Evolutionary conservation across 1,140 invertebrate species (phyloP), one percentile per base, ranked within the genome.

Genomic region (Venustaconcha ellipsiformis): DNA sequence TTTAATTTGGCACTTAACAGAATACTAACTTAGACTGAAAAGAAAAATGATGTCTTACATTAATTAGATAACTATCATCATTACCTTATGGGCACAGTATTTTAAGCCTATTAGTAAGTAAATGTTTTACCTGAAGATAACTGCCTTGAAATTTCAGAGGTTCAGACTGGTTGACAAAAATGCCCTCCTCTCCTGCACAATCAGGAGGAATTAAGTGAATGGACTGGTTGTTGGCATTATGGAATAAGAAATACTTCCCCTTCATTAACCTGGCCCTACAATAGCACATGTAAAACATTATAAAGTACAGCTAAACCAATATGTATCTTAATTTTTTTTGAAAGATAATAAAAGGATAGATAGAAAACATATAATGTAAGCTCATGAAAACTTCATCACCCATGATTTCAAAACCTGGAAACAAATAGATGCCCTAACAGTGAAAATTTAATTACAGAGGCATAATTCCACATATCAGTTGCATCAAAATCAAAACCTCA

Each of bases 231-330:
- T 79, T 78, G 15, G 78, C 78, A 78, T 79, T 86, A 63, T 82
- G 82, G 69, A 84, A 86, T 13, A 86, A 77, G 63, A 86, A 86
- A 69, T 78, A 84, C 67, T 77, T 66, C 57, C 83, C 84, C 55
- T 84, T 83, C 59, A 79, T 78, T 66, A 86, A 72, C 17, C 84
- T 70, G 59, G 76, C 83, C 70, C 84, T 86, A 73, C 30, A 78
- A 74, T 17, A 64, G 73, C 57, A 73, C 4, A 66, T 14, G 68
- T 20, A 71, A 56, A 17, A 70, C 57, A 17, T 23, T n/a, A 30
- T 48, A 48, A 48, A 11, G 6, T 48, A 48, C 8, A 48, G 37
- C 0, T 48, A 0, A 6, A 48, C 37, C 37, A 48, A 8, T 6
- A 5, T 37, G 37, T 37, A 11, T 48, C 11, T 48, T 48, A 48